phyloP scores from a whole-genome alignment of 2,888 invertebrate genomes.

The Tipula vernalis region DNA sequence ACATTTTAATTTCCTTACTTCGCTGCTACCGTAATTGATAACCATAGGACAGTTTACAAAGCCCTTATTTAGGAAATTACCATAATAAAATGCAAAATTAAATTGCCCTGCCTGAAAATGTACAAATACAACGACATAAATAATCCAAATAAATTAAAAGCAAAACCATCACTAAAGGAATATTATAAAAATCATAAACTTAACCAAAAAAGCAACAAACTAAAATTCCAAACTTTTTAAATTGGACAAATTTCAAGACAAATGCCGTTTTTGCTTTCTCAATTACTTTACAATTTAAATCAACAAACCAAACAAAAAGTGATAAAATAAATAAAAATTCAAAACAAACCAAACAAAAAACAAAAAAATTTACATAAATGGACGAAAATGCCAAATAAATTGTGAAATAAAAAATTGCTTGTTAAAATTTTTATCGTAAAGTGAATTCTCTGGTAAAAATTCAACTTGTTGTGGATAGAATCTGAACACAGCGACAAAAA shows the following conservation, averaged over 20 bases:
- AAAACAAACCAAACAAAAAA: background rate
- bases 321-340: background rate
- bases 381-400: background rate
- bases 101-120: background rate
- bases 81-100: background rate
- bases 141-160: background rate
- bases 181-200: background rate
- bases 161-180: background rate
- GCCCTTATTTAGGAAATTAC: too few relatives aligned
- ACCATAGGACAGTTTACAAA: too few relatives aligned
- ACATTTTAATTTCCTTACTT: too few relatives aligned
- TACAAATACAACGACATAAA: background rate
- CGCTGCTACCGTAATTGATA: too few relatives aligned
- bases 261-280: background rate
- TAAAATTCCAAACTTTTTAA: background rate
- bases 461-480: background rate
- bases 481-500: background rate
- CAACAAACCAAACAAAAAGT: background rate
- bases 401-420: background rate
- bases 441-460: background rate
- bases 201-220: background rate
- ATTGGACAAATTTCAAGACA: background rate
- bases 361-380: background rate
- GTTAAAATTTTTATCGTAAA: background rate
- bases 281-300: background rate